These are phyloP conservation scores for Fragum whitleyi DNA, from an alignment of 2,888 invertebrate species.

Conservation along the genomic window DNA sequence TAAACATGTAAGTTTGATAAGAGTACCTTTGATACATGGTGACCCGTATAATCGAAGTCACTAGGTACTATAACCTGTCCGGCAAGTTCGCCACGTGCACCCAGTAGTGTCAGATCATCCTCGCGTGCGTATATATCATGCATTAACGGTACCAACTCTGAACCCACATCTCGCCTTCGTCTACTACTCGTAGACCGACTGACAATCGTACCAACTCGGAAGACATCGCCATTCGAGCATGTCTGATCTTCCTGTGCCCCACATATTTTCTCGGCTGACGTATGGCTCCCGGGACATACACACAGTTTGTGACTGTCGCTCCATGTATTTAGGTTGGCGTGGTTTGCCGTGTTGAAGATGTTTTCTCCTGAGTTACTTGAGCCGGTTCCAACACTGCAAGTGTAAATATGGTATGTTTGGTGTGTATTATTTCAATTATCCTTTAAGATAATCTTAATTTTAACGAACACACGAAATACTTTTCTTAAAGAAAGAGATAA, in stretches of 20 bases:
- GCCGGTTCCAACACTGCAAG: constrained; percentile 12
- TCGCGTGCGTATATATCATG: constrained; percentile 6
- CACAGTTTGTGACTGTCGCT: neutral
- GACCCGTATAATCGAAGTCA: neutral
- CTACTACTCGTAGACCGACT: neutral
- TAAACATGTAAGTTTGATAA: too few species aligned
- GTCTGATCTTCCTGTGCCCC: constrained; percentile 14
- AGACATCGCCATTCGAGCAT: constrained; percentile 5
- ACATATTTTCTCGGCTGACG: constrained; percentile 7
- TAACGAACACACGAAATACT: too few species aligned
- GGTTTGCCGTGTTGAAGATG: constrained; percentile 18
- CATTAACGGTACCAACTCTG: neutral
- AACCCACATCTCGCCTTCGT: constrained; percentile 2
- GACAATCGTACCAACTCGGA: neutral
- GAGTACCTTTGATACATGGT: constrained; percentile 8
- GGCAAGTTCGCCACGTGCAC: neutral
- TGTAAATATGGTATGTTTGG: neutral
- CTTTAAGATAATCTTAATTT: too few species aligned
- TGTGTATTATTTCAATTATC: too few species aligned
- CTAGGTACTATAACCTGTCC: neutral
- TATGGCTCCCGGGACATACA: constrained; percentile 17
- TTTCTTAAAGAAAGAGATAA: too few species aligned
- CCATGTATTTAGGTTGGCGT: neutral
- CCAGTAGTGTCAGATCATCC: neutral
- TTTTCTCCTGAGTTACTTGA: neutral